These are phyloP conservation scores for Bucco capensis DNA, from an alignment of 2,113 vertebrate species.

Conservation along the genomic window DNA sequence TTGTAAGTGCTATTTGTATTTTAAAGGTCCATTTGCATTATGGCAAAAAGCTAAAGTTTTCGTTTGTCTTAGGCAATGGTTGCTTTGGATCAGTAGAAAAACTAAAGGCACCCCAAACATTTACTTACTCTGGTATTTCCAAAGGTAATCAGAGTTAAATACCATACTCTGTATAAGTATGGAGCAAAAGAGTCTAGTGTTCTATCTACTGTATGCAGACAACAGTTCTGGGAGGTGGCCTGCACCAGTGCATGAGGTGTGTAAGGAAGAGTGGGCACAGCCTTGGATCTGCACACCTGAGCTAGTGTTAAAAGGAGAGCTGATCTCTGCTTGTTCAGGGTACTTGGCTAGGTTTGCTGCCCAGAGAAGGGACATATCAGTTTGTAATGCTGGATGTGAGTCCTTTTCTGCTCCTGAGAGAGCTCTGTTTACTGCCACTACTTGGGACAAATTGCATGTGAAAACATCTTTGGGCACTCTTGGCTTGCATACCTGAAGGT, in stretches of 20 bases:
- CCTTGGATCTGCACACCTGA: background rate
- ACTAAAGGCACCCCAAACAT: background rate
- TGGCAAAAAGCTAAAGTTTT: background rate
- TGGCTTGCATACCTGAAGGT: background rate
- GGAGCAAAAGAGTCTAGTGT: background rate
- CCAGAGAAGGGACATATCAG: background rate
- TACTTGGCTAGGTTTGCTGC: background rate
- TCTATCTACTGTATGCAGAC: background rate
- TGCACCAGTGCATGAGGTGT: background rate
- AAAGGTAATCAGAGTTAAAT: constrained; percentile 8
- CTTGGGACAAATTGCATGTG: background rate
- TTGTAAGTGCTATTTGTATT: background rate
- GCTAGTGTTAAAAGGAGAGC: background rate
- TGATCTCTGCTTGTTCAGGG: background rate
- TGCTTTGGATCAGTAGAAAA: constrained; percentile 35
- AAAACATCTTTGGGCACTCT: background rate
- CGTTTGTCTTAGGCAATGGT: constrained; percentile 29
- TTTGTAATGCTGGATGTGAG: background rate
- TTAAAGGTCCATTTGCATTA: background rate
- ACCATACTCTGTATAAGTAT: background rate
- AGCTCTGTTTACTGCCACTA: background rate
- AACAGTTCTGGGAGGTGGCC: background rate
- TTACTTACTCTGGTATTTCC: background rate
- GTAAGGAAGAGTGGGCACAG: background rate
- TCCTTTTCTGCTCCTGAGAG: background rate